A percentile compares a stretch with the other conserved stretches of the same genome.
These are phyloP conservation scores for Tokudaia tokunoshimensis DNA, from an alignment of 2,797 vertebrate genomes.

Conservation along the genomic window DNA sequence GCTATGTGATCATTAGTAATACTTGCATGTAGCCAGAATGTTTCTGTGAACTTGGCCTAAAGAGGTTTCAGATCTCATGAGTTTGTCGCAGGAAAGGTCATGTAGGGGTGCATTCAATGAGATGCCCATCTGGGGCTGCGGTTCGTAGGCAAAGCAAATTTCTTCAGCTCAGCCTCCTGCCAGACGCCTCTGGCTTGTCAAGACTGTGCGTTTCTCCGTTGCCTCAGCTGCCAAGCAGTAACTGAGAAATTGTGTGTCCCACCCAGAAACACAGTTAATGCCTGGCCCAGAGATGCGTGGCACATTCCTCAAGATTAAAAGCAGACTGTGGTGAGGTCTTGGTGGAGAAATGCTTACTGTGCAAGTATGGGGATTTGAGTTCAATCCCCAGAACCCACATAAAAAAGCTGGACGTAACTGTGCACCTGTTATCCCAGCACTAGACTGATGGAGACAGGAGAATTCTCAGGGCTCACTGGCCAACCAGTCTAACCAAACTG, in stretches of 20 bases:
- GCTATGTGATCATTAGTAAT: too few species aligned
- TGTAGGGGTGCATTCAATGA: not conserved
- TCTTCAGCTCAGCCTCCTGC: accelerated
- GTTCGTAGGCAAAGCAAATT: accelerated
- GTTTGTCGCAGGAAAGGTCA: not conserved
- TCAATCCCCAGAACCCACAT: not conserved
- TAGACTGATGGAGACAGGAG: not conserved
- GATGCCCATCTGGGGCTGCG: accelerated
- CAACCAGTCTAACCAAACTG: not conserved
- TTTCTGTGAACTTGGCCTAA: not conserved
- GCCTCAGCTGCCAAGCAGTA: not conserved
- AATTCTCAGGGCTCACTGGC: not conserved
- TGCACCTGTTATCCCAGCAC: not conserved
- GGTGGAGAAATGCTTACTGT: not conserved
- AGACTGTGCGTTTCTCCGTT: not conserved
- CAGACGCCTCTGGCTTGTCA: not conserved
- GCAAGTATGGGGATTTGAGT: not conserved
- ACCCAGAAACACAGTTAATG: not conserved
- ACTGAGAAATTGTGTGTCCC: constrained; percentile 32
- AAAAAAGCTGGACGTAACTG: not conserved
- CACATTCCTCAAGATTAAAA: constrained; percentile 12
- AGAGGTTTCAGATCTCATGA: not conserved
- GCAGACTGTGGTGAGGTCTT: not conserved
- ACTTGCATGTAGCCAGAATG: not conserved
- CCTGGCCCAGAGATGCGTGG: not conserved